Percentiles rank a stretch among this genome's conserved stretches.
These are phyloP conservation scores for Anoura caudifer DNA, from an alignment of 2,113 vertebrate species.

Conservation along the genomic window DNA sequence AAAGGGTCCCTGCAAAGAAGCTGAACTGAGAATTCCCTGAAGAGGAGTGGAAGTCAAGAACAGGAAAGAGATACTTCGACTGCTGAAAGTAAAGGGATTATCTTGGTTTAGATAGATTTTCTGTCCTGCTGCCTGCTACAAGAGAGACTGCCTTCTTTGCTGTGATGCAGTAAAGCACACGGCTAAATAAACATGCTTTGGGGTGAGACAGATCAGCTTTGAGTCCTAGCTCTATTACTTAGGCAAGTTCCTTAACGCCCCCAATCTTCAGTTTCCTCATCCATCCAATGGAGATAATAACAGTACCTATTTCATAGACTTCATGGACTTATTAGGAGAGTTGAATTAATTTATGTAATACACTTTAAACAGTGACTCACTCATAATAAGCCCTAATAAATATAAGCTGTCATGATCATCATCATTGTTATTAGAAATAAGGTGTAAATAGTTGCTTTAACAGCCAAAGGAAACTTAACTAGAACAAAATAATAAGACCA, in stretches of 20 bases:
- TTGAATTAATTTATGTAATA: not conserved
- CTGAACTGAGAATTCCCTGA: not conserved
- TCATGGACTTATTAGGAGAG: not conserved
- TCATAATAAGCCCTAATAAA: not conserved
- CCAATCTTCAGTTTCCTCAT: not conserved
- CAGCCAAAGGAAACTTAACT: not conserved
- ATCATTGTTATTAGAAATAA: not conserved
- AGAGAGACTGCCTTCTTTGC: not conserved
- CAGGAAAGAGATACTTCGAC: not conserved
- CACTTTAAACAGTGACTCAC: not conserved
- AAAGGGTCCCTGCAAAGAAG: not conserved
- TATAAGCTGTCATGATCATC: not conserved
- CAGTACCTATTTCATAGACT: not conserved
- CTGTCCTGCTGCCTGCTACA: not conserved
- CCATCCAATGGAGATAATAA: not conserved
- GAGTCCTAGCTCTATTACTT: not conserved
- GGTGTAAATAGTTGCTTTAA: not conserved
- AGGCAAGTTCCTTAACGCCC: not conserved
- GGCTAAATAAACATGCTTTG: not conserved
- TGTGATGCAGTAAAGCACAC: not conserved
- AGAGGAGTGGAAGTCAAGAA: not conserved
- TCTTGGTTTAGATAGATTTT: not conserved
- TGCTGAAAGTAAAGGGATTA: not conserved
- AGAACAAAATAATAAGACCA: not conserved
- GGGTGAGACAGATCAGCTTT: not conserved